Evolutionary conservation across 30 jellyfish, hydroid and myxozoan genomes (phyloP).

Genomic region (Aurelia aurita complex sp. Pacific): DNA sequence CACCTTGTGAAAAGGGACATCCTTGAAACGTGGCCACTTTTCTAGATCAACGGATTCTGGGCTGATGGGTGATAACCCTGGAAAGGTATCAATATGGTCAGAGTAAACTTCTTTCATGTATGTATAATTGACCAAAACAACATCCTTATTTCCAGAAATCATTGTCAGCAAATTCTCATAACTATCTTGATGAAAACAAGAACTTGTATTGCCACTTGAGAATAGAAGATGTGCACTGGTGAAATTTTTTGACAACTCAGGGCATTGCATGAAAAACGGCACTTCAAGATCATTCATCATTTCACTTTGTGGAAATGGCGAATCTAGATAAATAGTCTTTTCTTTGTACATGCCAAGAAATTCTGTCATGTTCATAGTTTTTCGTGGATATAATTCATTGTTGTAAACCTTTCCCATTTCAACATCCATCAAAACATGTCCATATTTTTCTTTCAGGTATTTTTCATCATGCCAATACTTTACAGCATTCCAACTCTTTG

Average conservation of each 20-base stretch:
- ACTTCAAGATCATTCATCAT: conserved; percentile 81
- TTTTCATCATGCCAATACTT: conserved; percentile 86
- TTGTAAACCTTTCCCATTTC: conserved; percentile 78
- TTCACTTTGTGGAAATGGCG: conserved; percentile 93
- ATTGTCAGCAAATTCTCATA: conserved; percentile 86
- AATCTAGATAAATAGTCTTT: conserved; percentile 77
- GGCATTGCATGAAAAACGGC: conserved; percentile 95
- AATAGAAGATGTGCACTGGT: conserved; percentile 91
- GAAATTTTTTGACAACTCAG: conserved; percentile 67
- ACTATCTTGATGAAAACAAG: conserved; percentile 93
- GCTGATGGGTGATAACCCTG: conserved; percentile 92
- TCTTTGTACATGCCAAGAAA: conserved; percentile 72
- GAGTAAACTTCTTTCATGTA: conserved; percentile 70
- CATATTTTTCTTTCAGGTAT: conserved; percentile 71
- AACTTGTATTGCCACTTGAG: conserved; percentile 92
- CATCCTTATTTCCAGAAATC: conserved; percentile 81
- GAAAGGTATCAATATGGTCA: conserved; percentile 68
- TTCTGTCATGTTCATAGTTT: conserved; percentile 86
- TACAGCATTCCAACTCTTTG: conserved; percentile 86
- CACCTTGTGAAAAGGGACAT: conserved; percentile 90
- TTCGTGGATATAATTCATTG: conserved; percentile 64
- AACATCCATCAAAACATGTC: conserved; percentile 83
- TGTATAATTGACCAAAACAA: conserved; percentile 53
- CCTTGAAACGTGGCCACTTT: conserved; percentile 76
- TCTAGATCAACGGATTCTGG: conserved; percentile 89